Conservation (phyloP, 2,888 invertebrate genomes). For the Masnerella sp. region DNA sequence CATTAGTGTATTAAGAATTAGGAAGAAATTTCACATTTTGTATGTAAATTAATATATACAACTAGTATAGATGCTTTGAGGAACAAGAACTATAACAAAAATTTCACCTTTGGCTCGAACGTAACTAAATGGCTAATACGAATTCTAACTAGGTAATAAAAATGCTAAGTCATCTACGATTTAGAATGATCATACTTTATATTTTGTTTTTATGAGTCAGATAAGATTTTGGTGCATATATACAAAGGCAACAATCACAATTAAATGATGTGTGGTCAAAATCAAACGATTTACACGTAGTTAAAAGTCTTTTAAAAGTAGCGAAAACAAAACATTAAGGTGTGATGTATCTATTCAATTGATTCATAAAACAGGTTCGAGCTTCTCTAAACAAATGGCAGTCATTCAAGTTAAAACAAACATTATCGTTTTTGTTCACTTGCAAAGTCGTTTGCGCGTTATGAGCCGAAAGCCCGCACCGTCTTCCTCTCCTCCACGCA, state of each 20-base stretch:
- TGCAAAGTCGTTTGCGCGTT: slow-evolving; percentile 14
- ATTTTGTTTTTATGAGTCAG: slow-evolving; percentile 4
- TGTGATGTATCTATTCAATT: not conserved
- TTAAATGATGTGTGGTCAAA: no score
- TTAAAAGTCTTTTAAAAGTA: no score
- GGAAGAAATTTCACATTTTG: no score
- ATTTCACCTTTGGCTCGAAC: slow-evolving; percentile 23
- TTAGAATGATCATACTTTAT: slow-evolving; percentile 15
- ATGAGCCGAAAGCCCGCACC: slow-evolving; percentile 18
- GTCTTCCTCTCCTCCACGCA: slow-evolving; percentile 61
- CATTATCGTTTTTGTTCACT: not conserved
- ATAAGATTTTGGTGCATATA: slow-evolving; percentile 35
- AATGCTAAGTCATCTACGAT: slow-evolving; percentile 9
- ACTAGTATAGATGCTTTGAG: no score
- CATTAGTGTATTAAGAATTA: no score
- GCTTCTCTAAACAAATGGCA: no score
- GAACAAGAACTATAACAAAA: slow-evolving; percentile 9
- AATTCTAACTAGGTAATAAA: not conserved
- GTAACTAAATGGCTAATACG: slow-evolving; percentile 5
- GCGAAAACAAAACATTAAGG: no score
- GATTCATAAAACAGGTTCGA: no score
- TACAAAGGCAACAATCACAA: no score
- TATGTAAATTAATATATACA: slow-evolving; percentile 36
- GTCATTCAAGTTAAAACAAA: no score
- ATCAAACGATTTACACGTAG: no score